Percentiles rank a stretch among this genome's conserved stretches.
Conservation (phyloP, 2,113 vertebrate genomes). For the Mus spicilegus region DNA sequence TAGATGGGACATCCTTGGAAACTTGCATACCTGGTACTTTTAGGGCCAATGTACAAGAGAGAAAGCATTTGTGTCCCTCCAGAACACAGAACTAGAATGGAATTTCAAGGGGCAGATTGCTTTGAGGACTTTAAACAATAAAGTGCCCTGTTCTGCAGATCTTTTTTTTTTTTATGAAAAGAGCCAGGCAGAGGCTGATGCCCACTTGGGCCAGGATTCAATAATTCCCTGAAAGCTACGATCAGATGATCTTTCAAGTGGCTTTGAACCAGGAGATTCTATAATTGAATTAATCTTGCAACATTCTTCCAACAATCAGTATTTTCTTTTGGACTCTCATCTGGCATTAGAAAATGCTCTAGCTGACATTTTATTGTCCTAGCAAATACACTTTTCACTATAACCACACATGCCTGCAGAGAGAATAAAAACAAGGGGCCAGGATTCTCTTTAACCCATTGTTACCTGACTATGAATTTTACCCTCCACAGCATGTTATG, state of each 20-base stretch:
- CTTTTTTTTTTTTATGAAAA: constrained; percentile 35
- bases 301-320: constrained; percentile 51
- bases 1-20: neutral
- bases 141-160: constrained; percentile 42
- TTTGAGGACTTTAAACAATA: constrained; percentile 52
- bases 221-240: constrained; percentile 37
- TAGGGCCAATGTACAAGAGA: neutral
- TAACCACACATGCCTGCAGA: neutral
- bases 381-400: constrained; percentile 35
- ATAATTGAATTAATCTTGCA: constrained; percentile 76
- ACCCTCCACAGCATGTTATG: neutral
- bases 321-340: constrained; percentile 7
- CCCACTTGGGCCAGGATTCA: constrained; percentile 60
- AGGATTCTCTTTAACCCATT: neutral
- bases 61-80: neutral
- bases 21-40: neutral
- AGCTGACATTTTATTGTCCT: constrained; percentile 62
- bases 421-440: neutral
- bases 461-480: neutral
- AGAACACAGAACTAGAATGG: neutral
- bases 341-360: constrained; percentile 63
- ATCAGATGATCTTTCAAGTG: constrained; percentile 62
- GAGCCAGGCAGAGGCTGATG: constrained; percentile 29
- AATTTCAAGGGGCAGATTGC: constrained; percentile 45
- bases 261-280: constrained; percentile 67